Conservation (phyloP, 2,888 invertebrate genomes). For the Horisme vitalbata region DNA sequence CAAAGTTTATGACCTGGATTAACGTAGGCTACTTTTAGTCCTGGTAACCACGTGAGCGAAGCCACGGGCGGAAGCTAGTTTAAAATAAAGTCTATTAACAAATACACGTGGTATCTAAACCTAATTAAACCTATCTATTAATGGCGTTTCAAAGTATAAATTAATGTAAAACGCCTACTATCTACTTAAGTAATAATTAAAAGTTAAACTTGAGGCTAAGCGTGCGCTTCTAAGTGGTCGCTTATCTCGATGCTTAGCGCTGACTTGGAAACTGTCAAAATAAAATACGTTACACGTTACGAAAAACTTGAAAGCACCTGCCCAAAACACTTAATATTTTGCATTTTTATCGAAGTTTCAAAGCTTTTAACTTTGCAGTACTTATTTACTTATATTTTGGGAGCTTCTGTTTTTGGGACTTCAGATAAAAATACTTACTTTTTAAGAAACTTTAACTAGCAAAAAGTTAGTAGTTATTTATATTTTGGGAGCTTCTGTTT, state of each 20-base stretch:
- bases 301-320: constrained; percentile 17
- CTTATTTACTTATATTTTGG: too few species aligned
- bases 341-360: constrained; percentile 22
- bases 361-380: constrained; percentile 1
- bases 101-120: neutral
- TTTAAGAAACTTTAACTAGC: neutral
- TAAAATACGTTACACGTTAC: constrained; percentile 20
- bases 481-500: neutral
- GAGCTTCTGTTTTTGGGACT: neutral
- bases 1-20: too few species aligned
- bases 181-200: constrained; percentile 10
- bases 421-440: neutral
- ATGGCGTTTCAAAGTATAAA: constrained; percentile 17
- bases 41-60: too few species aligned
- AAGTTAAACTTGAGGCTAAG: constrained; percentile 14
- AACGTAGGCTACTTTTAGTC: too few species aligned
- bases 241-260: constrained; percentile 26
- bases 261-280: constrained; percentile 24
- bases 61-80: too few species aligned
- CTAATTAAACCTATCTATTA: constrained; percentile 11
- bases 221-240: constrained; percentile 26
- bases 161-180: constrained; percentile 19
- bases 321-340: constrained; percentile 18
- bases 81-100: too few species aligned
- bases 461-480: neutral